These are phyloP conservation scores for Tinea semifulvella DNA, from an alignment of 2,888 invertebrate species.

Conservation along the genomic window DNA sequence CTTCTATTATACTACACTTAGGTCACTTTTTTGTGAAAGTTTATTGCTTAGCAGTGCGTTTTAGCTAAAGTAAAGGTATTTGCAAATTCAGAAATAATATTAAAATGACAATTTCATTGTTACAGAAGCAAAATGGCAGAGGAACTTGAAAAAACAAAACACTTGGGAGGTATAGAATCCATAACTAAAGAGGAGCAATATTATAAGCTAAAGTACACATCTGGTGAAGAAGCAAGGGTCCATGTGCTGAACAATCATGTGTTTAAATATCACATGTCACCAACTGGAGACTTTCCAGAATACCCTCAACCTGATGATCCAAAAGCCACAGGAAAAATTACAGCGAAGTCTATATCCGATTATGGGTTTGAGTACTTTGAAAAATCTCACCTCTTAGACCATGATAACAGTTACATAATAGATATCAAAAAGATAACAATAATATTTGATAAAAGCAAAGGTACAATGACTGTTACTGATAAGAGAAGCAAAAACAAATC, in stretches of 20 bases:
- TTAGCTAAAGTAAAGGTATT: too few species aligned
- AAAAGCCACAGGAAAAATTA: constrained; percentile 42
- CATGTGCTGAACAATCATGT: constrained; percentile 47
- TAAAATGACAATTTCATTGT: too few species aligned
- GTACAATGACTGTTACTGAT: constrained; percentile 39
- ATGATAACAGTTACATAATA: constrained; percentile 30
- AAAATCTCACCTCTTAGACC: constrained; percentile 31
- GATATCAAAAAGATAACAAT: constrained; percentile 39
- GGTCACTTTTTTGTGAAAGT: too few species aligned
- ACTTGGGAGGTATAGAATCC: constrained; percentile 24
- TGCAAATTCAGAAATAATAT: too few species aligned
- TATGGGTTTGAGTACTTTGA: constrained; percentile 38
- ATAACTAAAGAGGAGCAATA: constrained; percentile 34
- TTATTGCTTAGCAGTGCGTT: too few species aligned
- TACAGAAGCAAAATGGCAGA: background rate
- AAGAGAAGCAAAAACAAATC: constrained; percentile 37
- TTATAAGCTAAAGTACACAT: constrained; percentile 35
- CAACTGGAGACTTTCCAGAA: constrained; percentile 38
- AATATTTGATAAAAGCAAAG: constrained; percentile 37
- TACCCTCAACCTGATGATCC: constrained; percentile 43
- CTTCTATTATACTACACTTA: too few species aligned
- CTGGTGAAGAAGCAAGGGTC: constrained; percentile 38
- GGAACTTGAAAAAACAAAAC: background rate
- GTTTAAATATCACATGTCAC: constrained; percentile 50
- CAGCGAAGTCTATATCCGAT: constrained; percentile 33